phyloP scores from a whole-genome alignment of 2,113 vertebrate species.

The Himantopus leucocephalus region DNA sequence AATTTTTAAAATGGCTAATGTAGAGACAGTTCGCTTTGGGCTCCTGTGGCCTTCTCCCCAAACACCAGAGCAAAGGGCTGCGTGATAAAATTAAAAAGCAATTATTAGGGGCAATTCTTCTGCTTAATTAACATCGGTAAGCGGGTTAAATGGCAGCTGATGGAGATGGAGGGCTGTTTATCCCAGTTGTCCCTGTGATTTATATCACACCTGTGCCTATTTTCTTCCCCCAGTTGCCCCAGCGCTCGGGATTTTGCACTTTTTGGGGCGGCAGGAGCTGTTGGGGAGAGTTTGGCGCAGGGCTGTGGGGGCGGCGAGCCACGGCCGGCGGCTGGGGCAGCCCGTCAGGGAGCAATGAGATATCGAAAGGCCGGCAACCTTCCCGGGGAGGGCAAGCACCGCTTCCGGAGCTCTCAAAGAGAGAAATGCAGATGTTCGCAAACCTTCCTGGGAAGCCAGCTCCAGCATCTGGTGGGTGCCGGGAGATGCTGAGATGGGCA shows the following conservation, averaged over 20 bases:
- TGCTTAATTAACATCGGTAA: background rate
- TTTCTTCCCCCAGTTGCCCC: background rate
- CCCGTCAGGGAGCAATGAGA: background rate
- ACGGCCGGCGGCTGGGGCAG: fast-evolving
- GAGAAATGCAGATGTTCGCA: background rate
- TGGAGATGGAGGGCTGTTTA: background rate
- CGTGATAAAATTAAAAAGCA: background rate
- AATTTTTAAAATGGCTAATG: background rate
- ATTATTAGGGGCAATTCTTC: background rate
- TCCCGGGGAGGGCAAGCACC: background rate
- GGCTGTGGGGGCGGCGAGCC: background rate
- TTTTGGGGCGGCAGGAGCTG: background rate
- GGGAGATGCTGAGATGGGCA: background rate
- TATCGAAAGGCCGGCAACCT: fast-evolving
- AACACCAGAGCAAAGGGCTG: background rate
- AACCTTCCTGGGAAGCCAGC: background rate
- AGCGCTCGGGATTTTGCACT: background rate
- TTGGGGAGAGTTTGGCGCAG: background rate
- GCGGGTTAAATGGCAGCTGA: background rate
- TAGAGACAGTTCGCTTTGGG: background rate
- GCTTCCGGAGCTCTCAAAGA: no score
- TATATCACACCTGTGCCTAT: background rate
- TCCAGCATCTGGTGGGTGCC: background rate
- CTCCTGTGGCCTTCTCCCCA: background rate
- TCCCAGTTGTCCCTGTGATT: background rate